These are phyloP conservation scores for Thelohanellus kitauei DNA, from an alignment of 30 jellyfish, hydroid and myxozoan genomes.

Conservation along the genomic window DNA sequence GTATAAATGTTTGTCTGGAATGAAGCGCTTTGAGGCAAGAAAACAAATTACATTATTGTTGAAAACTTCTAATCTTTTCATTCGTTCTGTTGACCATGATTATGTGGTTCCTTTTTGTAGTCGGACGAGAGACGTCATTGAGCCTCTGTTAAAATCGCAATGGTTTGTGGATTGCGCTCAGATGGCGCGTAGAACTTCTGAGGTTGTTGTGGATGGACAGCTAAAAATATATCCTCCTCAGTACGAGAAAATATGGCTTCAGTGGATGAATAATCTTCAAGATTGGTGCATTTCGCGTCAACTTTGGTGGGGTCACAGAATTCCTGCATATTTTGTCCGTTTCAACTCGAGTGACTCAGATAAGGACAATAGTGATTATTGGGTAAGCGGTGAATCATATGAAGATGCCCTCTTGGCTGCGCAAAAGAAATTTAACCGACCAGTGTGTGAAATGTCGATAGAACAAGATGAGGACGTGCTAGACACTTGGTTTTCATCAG, in stretches of 20 bases:
- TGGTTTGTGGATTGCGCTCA: slow-evolving; percentile 85
- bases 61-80: slow-evolving; percentile 16
- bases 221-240: slow-evolving; percentile 44
- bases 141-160: slow-evolving; percentile 83
- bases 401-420: slow-evolving; percentile 51
- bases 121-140: slow-evolving; percentile 90
- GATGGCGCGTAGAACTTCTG: slow-evolving; percentile 69
- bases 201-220: slow-evolving; percentile 61
- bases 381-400: slow-evolving; percentile 28
- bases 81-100: slow-evolving; percentile 46
- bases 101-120: slow-evolving; percentile 80
- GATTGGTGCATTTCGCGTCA: slow-evolving; percentile 98
- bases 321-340: slow-evolving; percentile 37
- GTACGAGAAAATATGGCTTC: slow-evolving; percentile 77
- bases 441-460: slow-evolving; percentile 1
- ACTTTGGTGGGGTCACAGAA: slow-evolving; percentile 99
- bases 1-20: slow-evolving; percentile 5
- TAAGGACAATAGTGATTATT: not conserved
- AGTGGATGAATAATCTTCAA: slow-evolving; percentile 77
- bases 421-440: slow-evolving; percentile 22
- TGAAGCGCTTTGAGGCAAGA: slow-evolving; percentile 66
- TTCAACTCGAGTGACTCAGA: not conserved
- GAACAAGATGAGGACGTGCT: slow-evolving; percentile 63
- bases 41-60: slow-evolving; percentile 21
- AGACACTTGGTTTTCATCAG: slow-evolving; percentile 96